phyloP scores from a whole-genome alignment of 2,888 invertebrate genomes.

The Elmis aenea region DNA sequence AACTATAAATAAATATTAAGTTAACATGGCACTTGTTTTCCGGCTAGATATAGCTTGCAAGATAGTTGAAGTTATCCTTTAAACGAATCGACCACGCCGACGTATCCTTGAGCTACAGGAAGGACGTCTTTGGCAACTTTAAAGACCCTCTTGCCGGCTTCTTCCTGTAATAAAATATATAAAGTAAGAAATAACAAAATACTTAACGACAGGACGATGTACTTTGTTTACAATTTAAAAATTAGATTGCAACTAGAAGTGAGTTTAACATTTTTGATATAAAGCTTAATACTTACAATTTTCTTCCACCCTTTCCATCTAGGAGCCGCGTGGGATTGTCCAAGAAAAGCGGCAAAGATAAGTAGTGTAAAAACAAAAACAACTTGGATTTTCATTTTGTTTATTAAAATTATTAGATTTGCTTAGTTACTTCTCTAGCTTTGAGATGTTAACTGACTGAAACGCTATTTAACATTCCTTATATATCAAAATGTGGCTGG shows the following conservation, averaged over 20 bases:
- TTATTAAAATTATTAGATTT: constrained; percentile 2
- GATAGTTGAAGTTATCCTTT: no score
- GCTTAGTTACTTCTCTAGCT: no score
- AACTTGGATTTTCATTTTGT: constrained; percentile 1
- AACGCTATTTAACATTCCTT: no score
- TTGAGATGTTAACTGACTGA: no score
- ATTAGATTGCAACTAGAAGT: no score
- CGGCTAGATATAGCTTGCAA: no score
- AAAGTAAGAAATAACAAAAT: neutral
- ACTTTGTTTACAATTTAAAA: no score
- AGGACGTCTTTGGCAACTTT: constrained; percentile 16
- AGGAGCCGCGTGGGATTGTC: constrained; percentile 23
- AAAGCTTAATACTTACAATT: constrained; percentile 32
- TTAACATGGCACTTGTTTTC: no score
- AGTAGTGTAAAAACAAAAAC: constrained; percentile 19
- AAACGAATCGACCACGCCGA: constrained; percentile 3
- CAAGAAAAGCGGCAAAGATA: constrained; percentile 20
- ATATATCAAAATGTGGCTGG: no score
- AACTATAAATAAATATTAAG: no score
- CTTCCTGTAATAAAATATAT: constrained; percentile 16
- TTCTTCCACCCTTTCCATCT: constrained; percentile 32
- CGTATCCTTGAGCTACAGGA: constrained; percentile 18
- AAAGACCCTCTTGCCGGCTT: constrained; percentile 17
- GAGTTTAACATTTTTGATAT: no score
- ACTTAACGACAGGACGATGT: no score